phyloP scores from a whole-genome alignment of 2,797 vertebrate species.

The Xiphorhynchus erythropygius region DNA sequence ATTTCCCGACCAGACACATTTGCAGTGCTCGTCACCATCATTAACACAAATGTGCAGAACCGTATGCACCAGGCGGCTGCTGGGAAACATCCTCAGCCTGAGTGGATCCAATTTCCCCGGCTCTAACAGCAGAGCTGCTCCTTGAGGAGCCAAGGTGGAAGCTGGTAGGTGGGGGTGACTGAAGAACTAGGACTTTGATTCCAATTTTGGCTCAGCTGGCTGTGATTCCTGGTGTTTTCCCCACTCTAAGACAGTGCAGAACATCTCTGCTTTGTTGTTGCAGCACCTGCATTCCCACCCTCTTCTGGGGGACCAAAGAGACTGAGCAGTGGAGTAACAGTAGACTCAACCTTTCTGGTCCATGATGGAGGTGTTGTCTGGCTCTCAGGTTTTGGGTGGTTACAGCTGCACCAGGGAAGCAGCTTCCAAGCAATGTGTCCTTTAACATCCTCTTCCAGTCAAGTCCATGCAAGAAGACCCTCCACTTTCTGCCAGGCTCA shows the following conservation, averaged over 20 bases:
- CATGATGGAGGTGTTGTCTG: not conserved
- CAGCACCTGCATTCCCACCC: not conserved
- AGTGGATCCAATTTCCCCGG: accelerated
- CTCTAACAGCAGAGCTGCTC: not conserved
- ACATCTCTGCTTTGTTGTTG: not conserved
- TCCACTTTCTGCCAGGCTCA: not conserved
- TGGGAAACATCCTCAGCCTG: not conserved
- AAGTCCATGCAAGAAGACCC: accelerated
- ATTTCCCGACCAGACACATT: not conserved
- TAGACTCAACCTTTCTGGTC: too few species aligned
- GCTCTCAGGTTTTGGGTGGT: not conserved
- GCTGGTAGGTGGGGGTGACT: not conserved
- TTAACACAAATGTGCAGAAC: not conserved
- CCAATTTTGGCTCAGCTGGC: not conserved
- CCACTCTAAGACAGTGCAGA: not conserved
- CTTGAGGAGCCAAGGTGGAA: not conserved
- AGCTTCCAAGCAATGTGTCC: not conserved
- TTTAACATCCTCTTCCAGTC: not conserved
- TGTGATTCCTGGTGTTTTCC: accelerated
- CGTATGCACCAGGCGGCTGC: not conserved
- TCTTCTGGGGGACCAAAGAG: not conserved
- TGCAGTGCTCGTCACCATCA: not conserved
- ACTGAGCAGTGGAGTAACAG: accelerated
- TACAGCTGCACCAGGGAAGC: not conserved
- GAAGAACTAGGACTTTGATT: not conserved